phyloP scores from a whole-genome alignment of 2,888 invertebrate genomes.

The Hirtodrosophila cameraria region DNA sequence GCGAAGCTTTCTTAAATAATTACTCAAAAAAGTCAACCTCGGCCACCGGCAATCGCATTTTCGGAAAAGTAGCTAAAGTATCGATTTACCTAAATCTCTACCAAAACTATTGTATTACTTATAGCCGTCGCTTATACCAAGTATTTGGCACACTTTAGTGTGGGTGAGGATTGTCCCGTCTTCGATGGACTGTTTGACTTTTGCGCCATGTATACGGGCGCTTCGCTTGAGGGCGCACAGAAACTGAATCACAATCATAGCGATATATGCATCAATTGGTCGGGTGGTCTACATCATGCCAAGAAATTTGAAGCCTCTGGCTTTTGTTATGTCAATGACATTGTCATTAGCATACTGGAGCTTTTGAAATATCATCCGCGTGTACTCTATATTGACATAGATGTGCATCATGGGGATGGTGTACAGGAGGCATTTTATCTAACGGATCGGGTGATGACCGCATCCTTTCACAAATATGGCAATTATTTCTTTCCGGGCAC shows the following conservation, averaged over 20 bases:
- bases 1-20: too few relatives aligned
- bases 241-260: slow-evolving; percentile 97
- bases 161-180: slow-evolving; percentile 98
- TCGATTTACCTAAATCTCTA: too few relatives aligned
- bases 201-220: slow-evolving; percentile 99
- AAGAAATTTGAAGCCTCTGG: slow-evolving; percentile 99
- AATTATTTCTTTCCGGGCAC: slow-evolving; percentile 99
- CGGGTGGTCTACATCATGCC: slow-evolving; percentile 99
- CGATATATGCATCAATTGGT: slow-evolving; percentile 99
- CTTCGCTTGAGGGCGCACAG: slow-evolving; percentile 98
- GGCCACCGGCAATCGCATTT: too few relatives aligned
- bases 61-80: too few relatives aligned
- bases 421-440: slow-evolving; percentile 99
- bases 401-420: slow-evolving; percentile 97
- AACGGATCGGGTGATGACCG: slow-evolving; percentile 99
- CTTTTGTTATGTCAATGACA: slow-evolving; percentile 99
- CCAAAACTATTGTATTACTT: slow-evolving; percentile 7
- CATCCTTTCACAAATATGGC: slow-evolving; percentile 99
- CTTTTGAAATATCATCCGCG: slow-evolving; percentile 96
- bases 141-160: slow-evolving; percentile 96
- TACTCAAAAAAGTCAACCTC: too few relatives aligned
- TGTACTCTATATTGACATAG: slow-evolving; percentile 99
- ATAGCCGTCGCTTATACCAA: slow-evolving; percentile 90
- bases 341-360: slow-evolving; percentile 98
- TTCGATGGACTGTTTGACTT: slow-evolving; percentile 99